A percentile compares a stretch with the other conserved stretches of the same genome.
Conservation (phyloP, 2,113 vertebrate species). For the Cephalopholis sonnerati region DNA sequence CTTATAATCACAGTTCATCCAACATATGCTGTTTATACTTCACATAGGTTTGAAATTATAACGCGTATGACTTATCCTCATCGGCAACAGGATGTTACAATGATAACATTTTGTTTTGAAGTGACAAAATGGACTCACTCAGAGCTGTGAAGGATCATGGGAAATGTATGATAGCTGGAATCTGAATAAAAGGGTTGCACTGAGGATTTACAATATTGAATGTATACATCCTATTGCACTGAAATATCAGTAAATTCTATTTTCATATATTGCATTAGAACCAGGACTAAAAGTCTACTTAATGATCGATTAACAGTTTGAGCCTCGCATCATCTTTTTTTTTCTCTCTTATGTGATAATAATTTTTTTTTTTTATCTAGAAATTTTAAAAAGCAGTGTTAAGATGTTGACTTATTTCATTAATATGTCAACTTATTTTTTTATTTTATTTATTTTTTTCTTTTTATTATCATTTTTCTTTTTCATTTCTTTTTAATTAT, state of each 20-base stretch:
- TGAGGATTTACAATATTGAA: background rate
- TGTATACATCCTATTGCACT: background rate
- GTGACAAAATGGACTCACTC: background rate
- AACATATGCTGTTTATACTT: background rate
- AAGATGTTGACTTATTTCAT: too few species aligned
- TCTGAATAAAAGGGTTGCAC: background rate
- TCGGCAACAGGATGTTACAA: background rate
- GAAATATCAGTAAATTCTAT: background rate
- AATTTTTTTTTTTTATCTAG: too few species aligned
- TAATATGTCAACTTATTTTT: too few species aligned
- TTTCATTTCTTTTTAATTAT: too few species aligned
- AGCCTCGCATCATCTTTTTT: too few species aligned
- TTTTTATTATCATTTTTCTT: too few species aligned
- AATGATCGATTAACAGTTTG: background rate
- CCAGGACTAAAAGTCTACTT: background rate
- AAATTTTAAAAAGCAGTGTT: too few species aligned
- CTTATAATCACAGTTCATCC: background rate
- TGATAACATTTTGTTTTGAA: background rate
- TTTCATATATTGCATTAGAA: background rate
- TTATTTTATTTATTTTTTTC: too few species aligned
- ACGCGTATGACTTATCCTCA: background rate
- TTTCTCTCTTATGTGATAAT: too few species aligned
- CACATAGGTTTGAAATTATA: background rate
- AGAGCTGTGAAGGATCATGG: slow-evolving; percentile 11
- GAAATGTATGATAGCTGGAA: background rate